Evolutionary conservation across 1,140 invertebrate species (phyloP).

Genomic region (Luehdorfia chinensis): DNA sequence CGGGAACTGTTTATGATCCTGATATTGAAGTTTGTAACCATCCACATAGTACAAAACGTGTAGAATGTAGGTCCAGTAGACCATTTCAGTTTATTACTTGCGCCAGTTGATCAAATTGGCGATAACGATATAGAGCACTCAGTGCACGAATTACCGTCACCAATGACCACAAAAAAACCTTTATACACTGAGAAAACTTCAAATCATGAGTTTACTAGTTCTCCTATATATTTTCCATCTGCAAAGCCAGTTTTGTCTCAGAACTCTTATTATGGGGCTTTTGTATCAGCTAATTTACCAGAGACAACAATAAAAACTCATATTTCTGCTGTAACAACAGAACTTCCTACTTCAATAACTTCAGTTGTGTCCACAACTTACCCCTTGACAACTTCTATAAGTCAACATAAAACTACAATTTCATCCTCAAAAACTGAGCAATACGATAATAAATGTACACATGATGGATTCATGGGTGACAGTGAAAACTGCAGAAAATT

Average conservation of each 20-base stretch:
- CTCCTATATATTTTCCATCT: no score
- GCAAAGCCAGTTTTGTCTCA: no score
- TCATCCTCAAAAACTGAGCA: slow-evolving; percentile 13
- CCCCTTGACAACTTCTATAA: slow-evolving; percentile 7
- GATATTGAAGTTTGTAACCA: slow-evolving; percentile 82
- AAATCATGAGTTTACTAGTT: background rate
- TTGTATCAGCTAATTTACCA: no score
- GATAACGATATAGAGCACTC: slow-evolving; percentile 49
- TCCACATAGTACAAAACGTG: slow-evolving; percentile 79
- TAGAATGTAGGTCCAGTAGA: slow-evolving; percentile 67
- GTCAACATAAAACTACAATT: background rate
- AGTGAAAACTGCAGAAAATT: slow-evolving; percentile 85
- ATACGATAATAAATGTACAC: slow-evolving; percentile 32
- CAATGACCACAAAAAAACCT: slow-evolving; percentile 38
- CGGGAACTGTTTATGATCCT: slow-evolving; percentile 84
- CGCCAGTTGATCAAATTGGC: slow-evolving; percentile 22
- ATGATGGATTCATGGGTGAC: slow-evolving; percentile 84
- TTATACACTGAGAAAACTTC: slow-evolving; percentile 7
- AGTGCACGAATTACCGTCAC: slow-evolving; percentile 45
- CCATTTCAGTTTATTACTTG: slow-evolving; percentile 20
- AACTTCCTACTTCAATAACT: background rate
- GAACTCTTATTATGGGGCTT: no score
- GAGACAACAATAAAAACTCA: no score
- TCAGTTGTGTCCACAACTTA: background rate
- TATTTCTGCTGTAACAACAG: background rate